A percentile compares a stretch with the other conserved stretches of the same genome.
Conservation (phyloP, 2,113 vertebrate species). For the Anoura caudifer region DNA sequence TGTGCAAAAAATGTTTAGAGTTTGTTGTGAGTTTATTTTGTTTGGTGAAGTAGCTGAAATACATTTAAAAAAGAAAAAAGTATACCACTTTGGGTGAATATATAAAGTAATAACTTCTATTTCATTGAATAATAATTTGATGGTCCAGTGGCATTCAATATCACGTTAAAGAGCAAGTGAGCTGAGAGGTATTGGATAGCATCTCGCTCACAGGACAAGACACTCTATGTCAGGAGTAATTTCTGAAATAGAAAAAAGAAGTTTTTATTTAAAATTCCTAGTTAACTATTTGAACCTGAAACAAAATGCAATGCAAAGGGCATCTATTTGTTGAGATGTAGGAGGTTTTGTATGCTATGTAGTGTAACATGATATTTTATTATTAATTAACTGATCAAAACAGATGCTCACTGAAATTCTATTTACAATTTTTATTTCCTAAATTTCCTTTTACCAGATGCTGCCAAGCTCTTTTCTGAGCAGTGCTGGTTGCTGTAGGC, state of each 20-base stretch:
- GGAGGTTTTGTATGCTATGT: not conserved
- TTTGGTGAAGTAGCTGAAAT: not conserved
- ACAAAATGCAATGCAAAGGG: not conserved
- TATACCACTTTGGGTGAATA: not conserved
- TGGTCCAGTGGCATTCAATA: not conserved
- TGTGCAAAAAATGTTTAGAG: not conserved
- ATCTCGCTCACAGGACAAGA: not conserved
- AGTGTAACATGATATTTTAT: not conserved
- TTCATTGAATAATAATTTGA: not conserved
- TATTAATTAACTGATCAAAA: conserved; percentile 11
- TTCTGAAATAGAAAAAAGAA: not conserved
- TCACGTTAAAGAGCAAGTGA: not conserved
- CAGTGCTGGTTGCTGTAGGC: not conserved
- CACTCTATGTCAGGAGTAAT: not conserved
- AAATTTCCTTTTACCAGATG: not conserved
- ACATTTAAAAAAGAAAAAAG: not conserved
- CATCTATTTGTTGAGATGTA: not conserved
- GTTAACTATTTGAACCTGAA: not conserved
- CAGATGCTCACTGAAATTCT: not conserved
- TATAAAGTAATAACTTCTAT: not conserved
- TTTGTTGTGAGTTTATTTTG: not conserved
- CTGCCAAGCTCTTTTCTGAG: not conserved
- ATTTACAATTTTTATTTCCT: not conserved
- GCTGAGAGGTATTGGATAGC: not conserved
- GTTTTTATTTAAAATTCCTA: not conserved